These are phyloP conservation scores for Cataglyphis altisquamis DNA, from an alignment of 2,888 invertebrate species.

Conservation along the genomic window DNA sequence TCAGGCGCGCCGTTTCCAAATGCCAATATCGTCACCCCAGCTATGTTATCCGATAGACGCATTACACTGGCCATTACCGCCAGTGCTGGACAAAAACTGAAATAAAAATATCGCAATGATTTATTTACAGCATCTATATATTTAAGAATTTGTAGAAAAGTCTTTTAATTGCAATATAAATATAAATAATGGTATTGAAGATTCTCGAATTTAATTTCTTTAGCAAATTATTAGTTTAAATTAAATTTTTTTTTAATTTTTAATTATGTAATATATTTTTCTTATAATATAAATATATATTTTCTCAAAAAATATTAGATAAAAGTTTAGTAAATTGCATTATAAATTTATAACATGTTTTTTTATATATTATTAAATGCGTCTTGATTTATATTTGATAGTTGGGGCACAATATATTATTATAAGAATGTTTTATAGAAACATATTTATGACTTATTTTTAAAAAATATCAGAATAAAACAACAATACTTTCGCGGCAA, in stretches of 20 bases:
- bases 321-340: not conserved
- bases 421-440: not conserved
- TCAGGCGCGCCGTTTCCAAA: slow-evolving; percentile 92
- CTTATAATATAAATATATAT: not conserved
- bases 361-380: not conserved
- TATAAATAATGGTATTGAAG: not conserved
- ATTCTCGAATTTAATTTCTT: not conserved
- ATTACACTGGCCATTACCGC: slow-evolving; percentile 86
- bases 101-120: slow-evolving; percentile 47
- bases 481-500: not conserved
- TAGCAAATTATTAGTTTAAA: not conserved
- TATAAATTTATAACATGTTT: not conserved
- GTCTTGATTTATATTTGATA: not conserved
- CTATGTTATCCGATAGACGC: slow-evolving; percentile 87
- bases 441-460: not conserved
- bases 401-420: not conserved
- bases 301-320: not conserved
- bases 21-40: slow-evolving; percentile 90
- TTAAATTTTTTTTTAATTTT: not conserved
- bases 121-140: slow-evolving; percentile 26
- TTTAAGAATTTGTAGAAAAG: not conserved
- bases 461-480: not conserved
- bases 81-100: slow-evolving; percentile 88
- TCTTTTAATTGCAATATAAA: not conserved
- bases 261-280: not conserved